Percentiles rank a stretch among this genome's conserved stretches.
phyloP scores from a whole-genome alignment of 2,113 vertebrate species.

The Gymnogyps californianus region DNA sequence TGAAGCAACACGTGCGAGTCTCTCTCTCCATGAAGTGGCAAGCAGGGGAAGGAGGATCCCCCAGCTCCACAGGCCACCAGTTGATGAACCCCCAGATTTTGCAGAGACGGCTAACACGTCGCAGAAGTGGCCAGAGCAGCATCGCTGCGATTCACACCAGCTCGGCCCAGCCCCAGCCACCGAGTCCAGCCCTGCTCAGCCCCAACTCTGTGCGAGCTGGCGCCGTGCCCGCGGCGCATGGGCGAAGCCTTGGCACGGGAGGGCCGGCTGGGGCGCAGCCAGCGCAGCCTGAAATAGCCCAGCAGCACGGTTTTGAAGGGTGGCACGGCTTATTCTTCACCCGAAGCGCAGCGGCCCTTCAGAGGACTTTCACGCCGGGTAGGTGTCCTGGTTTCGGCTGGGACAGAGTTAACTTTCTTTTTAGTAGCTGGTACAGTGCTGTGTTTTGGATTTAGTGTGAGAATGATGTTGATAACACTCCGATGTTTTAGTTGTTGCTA shows the following conservation, averaged over 20 bases:
- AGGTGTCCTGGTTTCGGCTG: no score
- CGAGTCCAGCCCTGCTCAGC: background rate
- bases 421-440: no score
- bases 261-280: background rate
- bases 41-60: background rate
- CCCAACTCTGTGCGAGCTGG: accelerated
- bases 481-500: no score
- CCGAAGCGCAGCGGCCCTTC: accelerated
- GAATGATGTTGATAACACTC: no score
- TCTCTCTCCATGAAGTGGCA: background rate
- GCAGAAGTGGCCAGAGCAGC: background rate
- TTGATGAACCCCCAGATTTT: background rate
- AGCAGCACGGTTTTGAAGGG: accelerated
- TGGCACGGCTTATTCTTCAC: accelerated
- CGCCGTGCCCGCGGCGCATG: accelerated
- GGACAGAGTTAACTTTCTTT: no score
- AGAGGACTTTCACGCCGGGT: accelerated
- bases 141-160: accelerated
- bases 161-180: background rate
- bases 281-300: accelerated
- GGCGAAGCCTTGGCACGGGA: background rate
- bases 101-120: accelerated
- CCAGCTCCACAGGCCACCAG: background rate
- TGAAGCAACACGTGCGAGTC: background rate
- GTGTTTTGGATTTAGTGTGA: no score